These are phyloP conservation scores for Troides oblongomaculatus DNA, from an alignment of 2,888 invertebrate genomes.

Conservation along the genomic window DNA sequence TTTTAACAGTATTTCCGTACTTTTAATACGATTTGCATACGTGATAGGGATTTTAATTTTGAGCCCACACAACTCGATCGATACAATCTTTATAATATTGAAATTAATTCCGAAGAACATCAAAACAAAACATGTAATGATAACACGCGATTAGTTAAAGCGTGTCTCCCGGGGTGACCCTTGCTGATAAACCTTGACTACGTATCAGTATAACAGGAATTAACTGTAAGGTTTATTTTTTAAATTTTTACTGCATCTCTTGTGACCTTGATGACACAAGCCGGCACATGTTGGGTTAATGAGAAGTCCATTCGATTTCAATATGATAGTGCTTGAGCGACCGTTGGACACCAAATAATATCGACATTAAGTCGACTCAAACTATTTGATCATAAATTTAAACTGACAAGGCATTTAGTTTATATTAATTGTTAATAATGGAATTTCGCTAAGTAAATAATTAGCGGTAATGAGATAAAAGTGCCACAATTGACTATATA, in stretches of 20 bases:
- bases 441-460: too few species aligned
- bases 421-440: too few species aligned
- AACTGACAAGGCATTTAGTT: too few species aligned
- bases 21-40: too few species aligned
- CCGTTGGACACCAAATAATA: constrained; percentile 50
- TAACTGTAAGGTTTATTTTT: constrained; percentile 5
- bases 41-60: too few species aligned
- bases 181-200: constrained; percentile 1
- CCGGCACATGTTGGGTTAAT: constrained; percentile 45
- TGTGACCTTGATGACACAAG: constrained; percentile 7
- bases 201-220: background rate
- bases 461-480: too few species aligned
- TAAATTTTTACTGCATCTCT: background rate
- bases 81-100: background rate
- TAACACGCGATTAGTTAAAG: background rate
- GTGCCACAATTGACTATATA: too few species aligned
- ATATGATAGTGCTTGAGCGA: constrained; percentile 57
- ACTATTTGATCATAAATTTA: too few species aligned
- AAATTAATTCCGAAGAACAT: background rate
- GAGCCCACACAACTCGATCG: background rate
- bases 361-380: constrained; percentile 18
- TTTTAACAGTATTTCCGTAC: too few species aligned
- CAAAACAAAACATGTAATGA: background rate
- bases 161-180: background rate
- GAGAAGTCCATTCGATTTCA: constrained; percentile 51